Evolutionary conservation across 2,888 invertebrate genomes (phyloP).

Genomic region (Druceiella hillmani): DNA sequence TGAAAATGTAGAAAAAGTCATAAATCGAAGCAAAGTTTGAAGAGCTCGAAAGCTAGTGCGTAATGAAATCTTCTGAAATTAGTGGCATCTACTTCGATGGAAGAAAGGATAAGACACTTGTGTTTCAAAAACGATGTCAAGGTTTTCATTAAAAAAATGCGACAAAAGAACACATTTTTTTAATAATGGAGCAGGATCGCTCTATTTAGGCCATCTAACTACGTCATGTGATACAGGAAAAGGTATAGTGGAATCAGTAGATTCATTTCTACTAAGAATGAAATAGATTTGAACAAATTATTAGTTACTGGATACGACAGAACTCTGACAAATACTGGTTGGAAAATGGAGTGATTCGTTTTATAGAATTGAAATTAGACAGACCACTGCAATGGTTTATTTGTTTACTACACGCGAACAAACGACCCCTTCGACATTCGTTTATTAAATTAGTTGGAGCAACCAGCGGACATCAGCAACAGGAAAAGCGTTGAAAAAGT

Average conservation of each 20-base stretch:
- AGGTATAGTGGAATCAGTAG: constrained; percentile 8
- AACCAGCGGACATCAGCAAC: constrained; percentile 25
- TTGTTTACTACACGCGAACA: constrained; percentile 24
- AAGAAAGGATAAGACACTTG: constrained; percentile 22
- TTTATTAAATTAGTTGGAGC: constrained; percentile 23
- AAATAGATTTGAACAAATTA: constrained; percentile 8
- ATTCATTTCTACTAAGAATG: too few relatives aligned
- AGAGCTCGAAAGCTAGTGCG: constrained; percentile 15
- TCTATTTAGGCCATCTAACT: constrained; percentile 14
- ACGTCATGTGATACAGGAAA: constrained; percentile 9
- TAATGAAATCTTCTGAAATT: constrained; percentile 7
- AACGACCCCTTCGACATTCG: constrained; percentile 25
- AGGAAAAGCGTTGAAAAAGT: constrained; percentile 21
- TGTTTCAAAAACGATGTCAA: constrained; percentile 9
- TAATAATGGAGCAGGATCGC: constrained; percentile 3
- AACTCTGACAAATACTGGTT: constrained; percentile 24
- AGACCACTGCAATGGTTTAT: constrained; percentile 24
- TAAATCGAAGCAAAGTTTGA: constrained; percentile 22
- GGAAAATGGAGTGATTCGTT: constrained; percentile 21
- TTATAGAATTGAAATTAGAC: constrained; percentile 19
- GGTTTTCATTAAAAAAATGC: constrained; percentile 10
- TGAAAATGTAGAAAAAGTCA: constrained; percentile 18
- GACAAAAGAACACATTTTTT: constrained; percentile 7
- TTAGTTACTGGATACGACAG: constrained; percentile 22
- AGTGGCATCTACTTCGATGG: constrained; percentile 22